Evolutionary conservation across 2,797 vertebrate genomes (phyloP).

Genomic region (Myoxocephalus aenaeus): DNA sequence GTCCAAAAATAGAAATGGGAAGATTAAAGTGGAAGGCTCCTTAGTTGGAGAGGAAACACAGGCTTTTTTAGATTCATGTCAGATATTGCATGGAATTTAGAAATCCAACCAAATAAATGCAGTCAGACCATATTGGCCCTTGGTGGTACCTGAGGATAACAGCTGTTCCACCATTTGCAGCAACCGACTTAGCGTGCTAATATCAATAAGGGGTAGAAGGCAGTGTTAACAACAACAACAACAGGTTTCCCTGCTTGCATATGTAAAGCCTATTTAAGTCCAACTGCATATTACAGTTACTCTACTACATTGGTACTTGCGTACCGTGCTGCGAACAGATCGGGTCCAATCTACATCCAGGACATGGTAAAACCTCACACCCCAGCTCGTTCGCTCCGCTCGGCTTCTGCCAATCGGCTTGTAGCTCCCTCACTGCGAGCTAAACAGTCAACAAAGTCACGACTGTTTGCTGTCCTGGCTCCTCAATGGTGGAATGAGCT

Average conservation of each 20-base stretch:
- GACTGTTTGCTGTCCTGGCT: too few species aligned
- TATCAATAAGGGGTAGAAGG: slow-evolving; percentile 3
- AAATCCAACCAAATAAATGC: not conserved
- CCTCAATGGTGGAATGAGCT: too few species aligned
- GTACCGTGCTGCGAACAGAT: too few species aligned
- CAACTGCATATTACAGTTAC: not conserved
- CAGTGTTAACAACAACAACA: slow-evolving; percentile 5
- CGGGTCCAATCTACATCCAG: too few species aligned
- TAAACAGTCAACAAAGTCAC: too few species aligned
- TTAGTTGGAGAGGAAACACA: slow-evolving; percentile 24
- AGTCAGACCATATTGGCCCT: too few species aligned
- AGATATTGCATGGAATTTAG: slow-evolving; percentile 1
- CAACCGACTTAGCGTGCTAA: not conserved
- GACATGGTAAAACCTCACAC: too few species aligned
- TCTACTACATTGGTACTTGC: too few species aligned
- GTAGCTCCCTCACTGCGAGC: too few species aligned
- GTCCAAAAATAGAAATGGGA: slow-evolving; percentile 66
- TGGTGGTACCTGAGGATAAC: slow-evolving; percentile 3
- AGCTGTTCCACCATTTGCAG: slow-evolving; percentile 12
- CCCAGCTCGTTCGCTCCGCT: too few species aligned
- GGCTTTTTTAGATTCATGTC: slow-evolving; percentile 26
- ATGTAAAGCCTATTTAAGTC: not conserved
- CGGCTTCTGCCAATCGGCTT: too few species aligned
- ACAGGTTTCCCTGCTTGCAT: not conserved
- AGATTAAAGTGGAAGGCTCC: slow-evolving; percentile 34